phyloP scores from a whole-genome alignment of 1,140 invertebrate genomes.

The Solenopsis invicta region DNA sequence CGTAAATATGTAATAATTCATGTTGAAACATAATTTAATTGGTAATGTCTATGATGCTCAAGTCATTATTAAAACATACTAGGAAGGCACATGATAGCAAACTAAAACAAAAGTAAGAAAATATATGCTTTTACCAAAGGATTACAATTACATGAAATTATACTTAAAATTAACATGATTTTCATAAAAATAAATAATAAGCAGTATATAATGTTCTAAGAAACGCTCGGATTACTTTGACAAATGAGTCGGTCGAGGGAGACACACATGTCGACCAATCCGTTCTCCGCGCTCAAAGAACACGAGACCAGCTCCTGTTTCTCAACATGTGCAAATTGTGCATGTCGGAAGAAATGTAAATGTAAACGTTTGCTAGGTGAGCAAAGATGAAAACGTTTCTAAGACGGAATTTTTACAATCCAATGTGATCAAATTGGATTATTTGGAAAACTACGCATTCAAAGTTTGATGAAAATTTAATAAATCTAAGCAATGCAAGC shows the following conservation, averaged over 20 bases:
- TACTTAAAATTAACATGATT: conserved; percentile 1
- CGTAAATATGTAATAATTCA: conserved; percentile 34
- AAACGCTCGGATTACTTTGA: conserved; percentile 74
- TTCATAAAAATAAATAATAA: conserved; percentile 26
- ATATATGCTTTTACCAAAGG: not conserved
- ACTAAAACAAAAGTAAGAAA: not conserved
- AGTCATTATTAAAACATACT: not conserved
- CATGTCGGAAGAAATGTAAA: conserved; percentile 55
- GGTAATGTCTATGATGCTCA: not conserved
- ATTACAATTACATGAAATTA: too few species aligned
- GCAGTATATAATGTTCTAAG: conserved; percentile 29
- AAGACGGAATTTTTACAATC: conserved; percentile 60
- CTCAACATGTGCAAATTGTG: conserved; percentile 68
- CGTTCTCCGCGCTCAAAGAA: conserved; percentile 34
- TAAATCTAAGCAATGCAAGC: not conserved
- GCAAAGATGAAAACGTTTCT: conserved; percentile 44
- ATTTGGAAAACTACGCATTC: conserved; percentile 5
- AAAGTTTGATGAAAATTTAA: conserved; percentile 6
- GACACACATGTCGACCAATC: conserved; percentile 81
- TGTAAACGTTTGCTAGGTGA: conserved; percentile 53
- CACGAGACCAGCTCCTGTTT: conserved; percentile 45
- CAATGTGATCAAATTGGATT: not conserved
- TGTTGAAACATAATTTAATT: conserved; percentile 23
- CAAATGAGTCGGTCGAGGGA: conserved; percentile 72
- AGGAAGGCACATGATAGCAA: not conserved